These are phyloP conservation scores for Camelus dromedarius DNA, from an alignment of 2,113 vertebrate genomes.

Conservation along the genomic window DNA sequence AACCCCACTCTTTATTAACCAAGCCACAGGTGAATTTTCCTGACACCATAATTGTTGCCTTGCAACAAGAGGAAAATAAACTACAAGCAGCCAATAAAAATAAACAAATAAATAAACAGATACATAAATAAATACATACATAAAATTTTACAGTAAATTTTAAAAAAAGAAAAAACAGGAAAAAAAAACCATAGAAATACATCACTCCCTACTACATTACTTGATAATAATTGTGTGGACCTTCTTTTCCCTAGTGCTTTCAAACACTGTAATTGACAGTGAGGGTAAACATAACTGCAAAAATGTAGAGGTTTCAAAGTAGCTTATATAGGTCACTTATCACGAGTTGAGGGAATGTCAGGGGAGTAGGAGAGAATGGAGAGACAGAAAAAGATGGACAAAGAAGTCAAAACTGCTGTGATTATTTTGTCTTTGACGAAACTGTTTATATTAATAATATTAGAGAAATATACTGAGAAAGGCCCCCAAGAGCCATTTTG, in stretches of 20 bases:
- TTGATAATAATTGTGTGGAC: neutral
- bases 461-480: neutral
- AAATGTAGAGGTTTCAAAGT: neutral
- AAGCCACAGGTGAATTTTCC: neutral
- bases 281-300: neutral
- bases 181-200: neutral
- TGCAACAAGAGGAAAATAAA: neutral
- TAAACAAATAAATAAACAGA: neutral
- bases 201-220: neutral
- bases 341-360: neutral
- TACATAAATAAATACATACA: neutral
- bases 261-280: conserved; percentile 34
- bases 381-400: neutral
- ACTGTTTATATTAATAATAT: neutral
- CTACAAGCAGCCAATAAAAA: neutral
- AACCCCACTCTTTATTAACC: neutral
- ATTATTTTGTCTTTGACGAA: neutral
- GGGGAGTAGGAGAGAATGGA: neutral
- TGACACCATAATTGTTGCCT: neutral
- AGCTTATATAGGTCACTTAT: conserved; percentile 33
- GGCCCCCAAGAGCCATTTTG: neutral
- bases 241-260: conserved; percentile 32
- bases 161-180: neutral
- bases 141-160: neutral
- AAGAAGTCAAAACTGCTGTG: neutral